Conservation (phyloP, 30 jellyfish, hydroid and myxozoan genomes). For the Mastigias papua region DNA sequence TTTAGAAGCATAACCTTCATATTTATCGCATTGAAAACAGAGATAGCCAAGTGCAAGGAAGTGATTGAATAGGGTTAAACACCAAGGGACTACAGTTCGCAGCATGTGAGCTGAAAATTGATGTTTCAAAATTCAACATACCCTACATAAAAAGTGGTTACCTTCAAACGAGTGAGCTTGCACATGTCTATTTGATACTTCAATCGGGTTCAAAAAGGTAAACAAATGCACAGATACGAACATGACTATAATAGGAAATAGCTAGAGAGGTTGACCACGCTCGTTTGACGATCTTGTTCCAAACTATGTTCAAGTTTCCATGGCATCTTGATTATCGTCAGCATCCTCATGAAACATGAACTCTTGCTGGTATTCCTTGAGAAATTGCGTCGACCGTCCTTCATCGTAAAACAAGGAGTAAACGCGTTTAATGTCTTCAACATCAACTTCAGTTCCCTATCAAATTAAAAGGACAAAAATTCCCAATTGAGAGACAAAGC, state of each 20-base stretch:
- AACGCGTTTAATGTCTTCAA: constrained; percentile 94
- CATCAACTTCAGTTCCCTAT: constrained; percentile 98
- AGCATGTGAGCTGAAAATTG: too few species aligned
- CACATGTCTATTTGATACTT: background rate
- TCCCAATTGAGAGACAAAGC: background rate
- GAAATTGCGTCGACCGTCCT: constrained; percentile 94
- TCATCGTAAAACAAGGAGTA: constrained; percentile 94
- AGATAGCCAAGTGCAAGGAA: too few species aligned
- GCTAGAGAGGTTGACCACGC: background rate
- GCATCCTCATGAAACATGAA: constrained; percentile 90
- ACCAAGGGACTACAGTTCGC: too few species aligned
- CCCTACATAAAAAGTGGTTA: too few species aligned
- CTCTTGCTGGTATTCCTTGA: constrained; percentile 91
- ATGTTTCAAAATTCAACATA: background rate
- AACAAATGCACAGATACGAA: background rate
- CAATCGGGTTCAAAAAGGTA: background rate
- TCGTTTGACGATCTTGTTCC: background rate
- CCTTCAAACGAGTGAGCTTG: background rate
- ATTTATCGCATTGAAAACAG: too few species aligned
- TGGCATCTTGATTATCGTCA: constrained; percentile 41
- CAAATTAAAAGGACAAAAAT: too few species aligned
- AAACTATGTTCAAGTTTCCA: constrained; percentile 78
- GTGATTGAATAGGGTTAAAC: too few species aligned
- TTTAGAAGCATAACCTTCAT: too few species aligned
- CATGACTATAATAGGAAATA: background rate